These are phyloP conservation scores for Halictus ligatus DNA, from an alignment of 2,888 invertebrate species.

Conservation along the genomic window DNA sequence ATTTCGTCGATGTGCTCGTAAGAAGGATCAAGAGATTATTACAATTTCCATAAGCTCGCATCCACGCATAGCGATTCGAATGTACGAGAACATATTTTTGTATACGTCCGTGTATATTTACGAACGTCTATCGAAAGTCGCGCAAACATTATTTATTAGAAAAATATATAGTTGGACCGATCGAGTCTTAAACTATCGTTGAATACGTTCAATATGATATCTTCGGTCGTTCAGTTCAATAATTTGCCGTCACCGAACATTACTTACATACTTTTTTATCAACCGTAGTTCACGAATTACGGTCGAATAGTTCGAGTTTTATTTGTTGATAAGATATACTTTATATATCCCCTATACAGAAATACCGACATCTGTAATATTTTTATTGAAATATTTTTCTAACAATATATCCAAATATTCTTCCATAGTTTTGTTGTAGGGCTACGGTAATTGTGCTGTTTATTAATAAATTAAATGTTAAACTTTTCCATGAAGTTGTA, in stretches of 20 bases:
- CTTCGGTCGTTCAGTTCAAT: not conserved
- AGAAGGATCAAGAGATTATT: conserved; percentile 92
- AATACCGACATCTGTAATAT: conserved; percentile 5
- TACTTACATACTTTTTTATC: conserved; percentile 3
- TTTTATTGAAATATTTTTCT: conserved; percentile 34
- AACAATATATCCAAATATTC: conserved; percentile 28
- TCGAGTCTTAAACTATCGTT: not conserved
- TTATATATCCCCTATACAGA: not conserved
- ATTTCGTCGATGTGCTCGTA: conserved; percentile 90
- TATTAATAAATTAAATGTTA: conserved; percentile 39
- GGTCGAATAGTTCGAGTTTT: conserved; percentile 2
- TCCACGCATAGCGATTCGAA: conserved; percentile 24
- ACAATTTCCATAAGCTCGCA: conserved; percentile 88
- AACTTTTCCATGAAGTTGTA: not conserved
- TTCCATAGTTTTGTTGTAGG: conserved; percentile 23
- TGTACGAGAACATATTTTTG: conserved; percentile 52
- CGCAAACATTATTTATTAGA: conserved; percentile 40
- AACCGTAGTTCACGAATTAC: not conserved
- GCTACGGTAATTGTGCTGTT: conserved; percentile 4
- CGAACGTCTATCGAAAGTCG: conserved; percentile 10
- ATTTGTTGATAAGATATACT: conserved; percentile 5
- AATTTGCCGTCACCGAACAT: not conserved
- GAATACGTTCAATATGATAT: not conserved
- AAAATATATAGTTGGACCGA: conserved; percentile 7
- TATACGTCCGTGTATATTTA: conserved; percentile 31